Evolutionary conservation across 2,113 vertebrate species (phyloP).

Genomic region (Hippopotamus amphibius): DNA sequence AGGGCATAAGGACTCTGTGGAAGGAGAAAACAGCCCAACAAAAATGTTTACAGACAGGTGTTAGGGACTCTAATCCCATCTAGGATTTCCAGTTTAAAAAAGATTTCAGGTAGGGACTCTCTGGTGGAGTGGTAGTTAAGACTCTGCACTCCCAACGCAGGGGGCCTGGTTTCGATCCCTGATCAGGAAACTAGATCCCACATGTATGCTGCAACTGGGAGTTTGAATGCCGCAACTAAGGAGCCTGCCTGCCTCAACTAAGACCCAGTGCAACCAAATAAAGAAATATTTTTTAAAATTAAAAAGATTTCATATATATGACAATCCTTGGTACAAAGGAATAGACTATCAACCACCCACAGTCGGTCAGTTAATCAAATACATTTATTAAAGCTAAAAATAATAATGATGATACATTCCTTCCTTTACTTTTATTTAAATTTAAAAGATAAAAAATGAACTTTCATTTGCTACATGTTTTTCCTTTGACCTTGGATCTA

Average conservation of each 20-base stretch:
- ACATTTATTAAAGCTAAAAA: constrained; percentile 51
- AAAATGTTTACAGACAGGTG: background rate
- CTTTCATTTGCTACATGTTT: constrained; percentile 54
- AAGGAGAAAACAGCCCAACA: constrained; percentile 37
- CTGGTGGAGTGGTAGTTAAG: too few relatives aligned
- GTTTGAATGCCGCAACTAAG: too few relatives aligned
- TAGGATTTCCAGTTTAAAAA: constrained; percentile 55
- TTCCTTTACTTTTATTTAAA: constrained; percentile 57
- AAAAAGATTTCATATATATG: background rate
- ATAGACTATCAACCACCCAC: background rate
- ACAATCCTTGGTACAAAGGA: constrained; percentile 18
- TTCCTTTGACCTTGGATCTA: constrained; percentile 30
- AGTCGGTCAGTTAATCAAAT: constrained; percentile 23
- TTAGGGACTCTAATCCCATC: background rate
- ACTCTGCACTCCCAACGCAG: too few relatives aligned
- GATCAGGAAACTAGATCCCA: too few relatives aligned
- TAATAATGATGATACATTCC: background rate
- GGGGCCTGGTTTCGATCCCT: too few relatives aligned
- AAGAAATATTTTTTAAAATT: too few relatives aligned
- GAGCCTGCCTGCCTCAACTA: too few relatives aligned
- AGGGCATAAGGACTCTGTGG: background rate
- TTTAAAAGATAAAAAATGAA: constrained; percentile 11
- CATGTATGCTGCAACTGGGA: too few relatives aligned
- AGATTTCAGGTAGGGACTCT: background rate
- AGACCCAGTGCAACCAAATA: too few relatives aligned